Percentiles rank a stretch among this genome's conserved stretches.
Evolutionary conservation across 2,888 invertebrate species (phyloP).

Genomic region (Ormyrus thymus): DNA sequence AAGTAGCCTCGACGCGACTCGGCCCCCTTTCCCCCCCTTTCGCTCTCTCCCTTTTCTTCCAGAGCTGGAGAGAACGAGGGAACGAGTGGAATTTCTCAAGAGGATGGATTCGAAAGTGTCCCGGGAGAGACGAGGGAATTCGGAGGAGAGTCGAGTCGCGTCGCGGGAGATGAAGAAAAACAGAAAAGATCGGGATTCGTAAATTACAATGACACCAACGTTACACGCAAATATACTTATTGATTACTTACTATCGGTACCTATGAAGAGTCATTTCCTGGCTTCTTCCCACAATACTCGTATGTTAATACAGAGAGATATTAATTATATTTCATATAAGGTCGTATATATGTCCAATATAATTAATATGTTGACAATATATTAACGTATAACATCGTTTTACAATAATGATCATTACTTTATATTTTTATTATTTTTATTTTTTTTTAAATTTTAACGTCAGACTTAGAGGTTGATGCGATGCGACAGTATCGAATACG

Average conservation of each 20-base stretch:
- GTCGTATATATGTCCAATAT: conserved; percentile 56
- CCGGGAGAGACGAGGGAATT: conserved; percentile 10
- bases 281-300: conserved; percentile 22
- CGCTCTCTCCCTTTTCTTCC: background rate
- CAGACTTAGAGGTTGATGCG: conserved; percentile 56
- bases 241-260: conserved; percentile 49
- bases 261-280: conserved; percentile 30
- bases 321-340: conserved; percentile 62
- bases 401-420: conserved; percentile 50
- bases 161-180: conserved; percentile 15
- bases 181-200: conserved; percentile 11
- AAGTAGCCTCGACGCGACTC: background rate
- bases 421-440: conserved; percentile 24
- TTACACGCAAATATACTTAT: conserved; percentile 57
- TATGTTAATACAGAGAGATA: conserved; percentile 60
- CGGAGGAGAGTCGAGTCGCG: background rate
- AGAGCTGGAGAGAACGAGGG: background rate
- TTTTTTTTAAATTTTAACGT: conserved; percentile 52
- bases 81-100: conserved; percentile 26
- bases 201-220: conserved; percentile 55
- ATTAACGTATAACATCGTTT: conserved; percentile 57
- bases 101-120: background rate
- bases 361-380: conserved; percentile 58
- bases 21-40: background rate
- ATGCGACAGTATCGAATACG: conserved; percentile 55